Conservation (phyloP, 2,113 vertebrate genomes). For the Smithornis capensis region DNA sequence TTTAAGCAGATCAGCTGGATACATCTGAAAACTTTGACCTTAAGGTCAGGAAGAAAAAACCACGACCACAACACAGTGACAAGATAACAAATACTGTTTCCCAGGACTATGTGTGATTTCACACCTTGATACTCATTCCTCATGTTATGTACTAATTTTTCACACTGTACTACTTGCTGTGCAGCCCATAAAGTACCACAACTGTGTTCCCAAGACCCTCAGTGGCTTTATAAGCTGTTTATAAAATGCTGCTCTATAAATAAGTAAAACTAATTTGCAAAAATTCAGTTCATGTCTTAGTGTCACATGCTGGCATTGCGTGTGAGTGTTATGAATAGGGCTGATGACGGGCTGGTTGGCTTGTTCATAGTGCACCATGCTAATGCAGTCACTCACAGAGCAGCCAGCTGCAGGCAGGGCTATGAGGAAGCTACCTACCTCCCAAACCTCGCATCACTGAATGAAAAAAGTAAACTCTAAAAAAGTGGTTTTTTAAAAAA, state of each 20-base stretch:
- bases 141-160: background rate
- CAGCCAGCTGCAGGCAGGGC: background rate
- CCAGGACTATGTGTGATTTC: background rate
- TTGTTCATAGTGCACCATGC: accelerated
- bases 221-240: background rate
- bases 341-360: too few species aligned
- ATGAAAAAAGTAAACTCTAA: background rate
- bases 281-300: background rate
- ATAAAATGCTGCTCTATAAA: background rate
- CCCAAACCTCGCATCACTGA: background rate
- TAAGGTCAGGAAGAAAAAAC: background rate
- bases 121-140: background rate
- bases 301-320: background rate
- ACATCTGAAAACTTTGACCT: background rate
- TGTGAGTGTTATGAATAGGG: background rate
- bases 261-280: constrained; percentile 18
- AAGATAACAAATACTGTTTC: background rate
- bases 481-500: background rate
- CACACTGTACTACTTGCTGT: background rate
- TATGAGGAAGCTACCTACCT: background rate
- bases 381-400: accelerated
- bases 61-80: background rate
- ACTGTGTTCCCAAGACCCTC: background rate
- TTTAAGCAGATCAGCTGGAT: background rate
- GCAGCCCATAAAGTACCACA: background rate